These are phyloP conservation scores for Helleia helle DNA, from an alignment of 2,888 invertebrate species.

Conservation along the genomic window DNA sequence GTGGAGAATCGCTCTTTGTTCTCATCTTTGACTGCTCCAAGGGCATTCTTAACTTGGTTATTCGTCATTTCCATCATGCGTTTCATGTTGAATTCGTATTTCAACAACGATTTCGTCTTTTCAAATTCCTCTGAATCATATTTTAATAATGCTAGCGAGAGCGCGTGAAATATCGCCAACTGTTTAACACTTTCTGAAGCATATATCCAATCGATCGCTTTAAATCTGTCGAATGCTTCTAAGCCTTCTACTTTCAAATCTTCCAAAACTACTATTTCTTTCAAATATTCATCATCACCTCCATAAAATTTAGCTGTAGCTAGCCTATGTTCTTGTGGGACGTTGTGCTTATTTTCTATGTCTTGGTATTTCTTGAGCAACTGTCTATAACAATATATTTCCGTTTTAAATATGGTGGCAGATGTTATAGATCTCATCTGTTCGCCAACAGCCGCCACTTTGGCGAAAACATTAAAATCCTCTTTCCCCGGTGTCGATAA, in stretches of 20 bases:
- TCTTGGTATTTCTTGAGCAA: conserved; percentile 21
- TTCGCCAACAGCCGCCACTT: conserved; percentile 16
- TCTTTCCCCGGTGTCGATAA: conserved; percentile 21
- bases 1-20: conserved; percentile 25
- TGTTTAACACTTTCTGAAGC: conserved; percentile 26
- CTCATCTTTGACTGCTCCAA: conserved; percentile 25
- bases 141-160: conserved; percentile 33
- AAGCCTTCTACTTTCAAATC: conserved; percentile 27
- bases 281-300: conserved; percentile 14
- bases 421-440: conserved; percentile 16
- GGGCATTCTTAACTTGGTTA: conserved; percentile 15
- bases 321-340: conserved; percentile 26
- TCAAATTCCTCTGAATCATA: conserved; percentile 30
- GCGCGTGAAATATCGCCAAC: conserved; percentile 37
- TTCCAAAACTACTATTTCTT: conserved; percentile 29
- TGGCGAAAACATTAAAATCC: conserved; percentile 15
- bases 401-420: conserved; percentile 20
- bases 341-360: conserved; percentile 23
- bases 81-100: conserved; percentile 10
- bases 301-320: conserved; percentile 24
- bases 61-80: conserved; percentile 15
- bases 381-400: conserved; percentile 24
- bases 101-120: conserved; percentile 2
- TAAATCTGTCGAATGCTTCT: conserved; percentile 23
- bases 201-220: conserved; percentile 31